phyloP scores from a whole-genome alignment of 2,113 vertebrate genomes.

The Mirounga angustirostris region DNA sequence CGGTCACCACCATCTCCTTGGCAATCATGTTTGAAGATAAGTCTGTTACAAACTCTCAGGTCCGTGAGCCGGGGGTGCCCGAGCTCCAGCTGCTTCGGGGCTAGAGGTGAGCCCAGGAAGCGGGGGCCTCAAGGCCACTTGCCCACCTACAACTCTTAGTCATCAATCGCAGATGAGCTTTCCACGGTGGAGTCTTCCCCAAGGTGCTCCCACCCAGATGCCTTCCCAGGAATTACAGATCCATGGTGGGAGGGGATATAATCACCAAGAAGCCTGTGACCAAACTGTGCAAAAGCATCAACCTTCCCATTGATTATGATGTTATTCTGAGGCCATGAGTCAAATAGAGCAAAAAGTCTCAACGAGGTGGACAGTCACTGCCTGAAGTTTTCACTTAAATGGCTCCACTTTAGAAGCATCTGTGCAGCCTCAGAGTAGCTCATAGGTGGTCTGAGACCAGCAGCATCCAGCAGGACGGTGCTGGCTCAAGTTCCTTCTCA shows the following conservation, averaged over 20 bases:
- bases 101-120: fast-evolving
- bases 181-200: fast-evolving
- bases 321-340: not conserved
- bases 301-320: not conserved
- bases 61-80: not conserved
- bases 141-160: too few species aligned
- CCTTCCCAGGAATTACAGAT: not conserved
- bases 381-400: not conserved
- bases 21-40: fast-evolving
- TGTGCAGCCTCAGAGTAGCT: not conserved
- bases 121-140: not conserved
- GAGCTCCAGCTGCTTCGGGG: not conserved
- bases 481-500: not conserved
- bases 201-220: fast-evolving
- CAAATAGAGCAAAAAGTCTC: not conserved
- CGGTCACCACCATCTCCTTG: not conserved
- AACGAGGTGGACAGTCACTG: not conserved
- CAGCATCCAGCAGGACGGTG: not conserved
- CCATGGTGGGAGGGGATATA: fast-evolving
- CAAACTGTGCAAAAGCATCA: not conserved
- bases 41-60: not conserved
- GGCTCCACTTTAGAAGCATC: not conserved
- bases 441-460: not conserved
- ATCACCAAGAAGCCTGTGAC: not conserved
- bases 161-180: fast-evolving